Percentiles rank a stretch among this genome's conserved stretches.
Conservation (phyloP, 2,113 vertebrate species). For the Podarcis cretensis region DNA sequence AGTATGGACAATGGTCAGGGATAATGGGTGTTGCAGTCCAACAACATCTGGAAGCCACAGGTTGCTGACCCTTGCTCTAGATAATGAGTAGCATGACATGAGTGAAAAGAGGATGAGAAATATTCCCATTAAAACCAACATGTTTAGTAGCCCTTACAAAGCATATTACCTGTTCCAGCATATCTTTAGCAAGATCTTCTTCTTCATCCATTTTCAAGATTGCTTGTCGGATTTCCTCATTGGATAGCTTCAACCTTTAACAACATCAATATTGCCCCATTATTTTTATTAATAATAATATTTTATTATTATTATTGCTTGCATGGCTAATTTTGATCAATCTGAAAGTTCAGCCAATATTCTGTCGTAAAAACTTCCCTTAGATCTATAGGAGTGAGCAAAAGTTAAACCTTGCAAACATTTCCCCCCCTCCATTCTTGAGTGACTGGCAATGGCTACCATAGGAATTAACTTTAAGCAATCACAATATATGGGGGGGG, state of each 20-base stretch:
- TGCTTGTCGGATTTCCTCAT: slow-evolving; percentile 94
- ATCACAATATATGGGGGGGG: background rate
- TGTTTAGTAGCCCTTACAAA: background rate
- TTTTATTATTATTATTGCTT: background rate
- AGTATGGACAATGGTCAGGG: too few relatives aligned
- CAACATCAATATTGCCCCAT: slow-evolving; percentile 37
- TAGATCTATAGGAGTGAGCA: background rate
- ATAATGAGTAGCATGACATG: background rate
- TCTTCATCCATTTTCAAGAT: slow-evolving; percentile 96
- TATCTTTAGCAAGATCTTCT: slow-evolving; percentile 96
- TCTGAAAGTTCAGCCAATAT: slow-evolving; percentile 1
- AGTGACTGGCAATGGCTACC: background rate
- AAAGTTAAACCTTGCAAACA: slow-evolving; percentile 1
- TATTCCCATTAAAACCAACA: background rate
- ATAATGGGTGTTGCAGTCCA: too few relatives aligned
- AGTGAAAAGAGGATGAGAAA: background rate
- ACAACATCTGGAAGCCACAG: too few relatives aligned
- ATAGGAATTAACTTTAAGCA: background rate
- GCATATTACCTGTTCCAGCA: slow-evolving; percentile 93
- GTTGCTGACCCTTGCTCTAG: background rate
- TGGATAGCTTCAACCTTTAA: slow-evolving; percentile 92
- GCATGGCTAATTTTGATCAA: background rate
- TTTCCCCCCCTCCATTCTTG: background rate
- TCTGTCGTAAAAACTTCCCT: background rate
- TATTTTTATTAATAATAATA: slow-evolving; percentile 12